These are phyloP conservation scores for Eupithecia insigniata DNA, from an alignment of 2,888 invertebrate species.

Conservation along the genomic window DNA sequence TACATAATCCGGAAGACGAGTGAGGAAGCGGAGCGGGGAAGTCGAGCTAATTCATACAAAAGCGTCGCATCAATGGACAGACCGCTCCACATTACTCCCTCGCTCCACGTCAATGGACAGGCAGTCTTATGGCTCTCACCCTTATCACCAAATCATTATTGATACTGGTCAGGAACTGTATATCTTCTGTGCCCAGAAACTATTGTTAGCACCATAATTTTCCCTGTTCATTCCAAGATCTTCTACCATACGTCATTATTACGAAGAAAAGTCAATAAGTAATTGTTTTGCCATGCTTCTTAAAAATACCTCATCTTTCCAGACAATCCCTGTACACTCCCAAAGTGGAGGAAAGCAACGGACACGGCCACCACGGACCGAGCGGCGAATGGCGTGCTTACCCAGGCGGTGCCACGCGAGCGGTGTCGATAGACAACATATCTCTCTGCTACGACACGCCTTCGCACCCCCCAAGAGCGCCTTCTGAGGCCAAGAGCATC, in stretches of 20 bases:
- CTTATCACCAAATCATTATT: no score
- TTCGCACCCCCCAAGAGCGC: slow-evolving; percentile 68
- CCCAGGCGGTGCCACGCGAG: slow-evolving; percentile 77
- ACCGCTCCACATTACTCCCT: no score
- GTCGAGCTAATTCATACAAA: no score
- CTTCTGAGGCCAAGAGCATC: slow-evolving; percentile 71
- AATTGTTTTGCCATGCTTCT: not conserved
- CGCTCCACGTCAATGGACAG: no score
- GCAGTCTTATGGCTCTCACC: no score
- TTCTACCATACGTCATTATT: no score
- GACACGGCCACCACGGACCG: slow-evolving; percentile 57
- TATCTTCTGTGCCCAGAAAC: no score
- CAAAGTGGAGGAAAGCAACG: slow-evolving; percentile 85
- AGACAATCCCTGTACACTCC: slow-evolving; percentile 89
- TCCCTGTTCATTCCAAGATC: no score
- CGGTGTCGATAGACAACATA: slow-evolving; percentile 87
- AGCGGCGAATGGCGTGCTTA: slow-evolving; percentile 75
- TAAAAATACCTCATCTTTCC: slow-evolving; percentile 33
- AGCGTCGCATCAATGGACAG: no score
- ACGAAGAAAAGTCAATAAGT: not conserved
- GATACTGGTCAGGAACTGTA: not conserved
- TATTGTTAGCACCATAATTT: no score
- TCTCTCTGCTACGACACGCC: slow-evolving; percentile 78
- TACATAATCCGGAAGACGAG: no score
- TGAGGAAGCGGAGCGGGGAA: no score